Percentiles rank a stretch among this genome's conserved stretches.
phyloP scores from a whole-genome alignment of 2,797 vertebrate species.

The Chaenodraco wilsoni region DNA sequence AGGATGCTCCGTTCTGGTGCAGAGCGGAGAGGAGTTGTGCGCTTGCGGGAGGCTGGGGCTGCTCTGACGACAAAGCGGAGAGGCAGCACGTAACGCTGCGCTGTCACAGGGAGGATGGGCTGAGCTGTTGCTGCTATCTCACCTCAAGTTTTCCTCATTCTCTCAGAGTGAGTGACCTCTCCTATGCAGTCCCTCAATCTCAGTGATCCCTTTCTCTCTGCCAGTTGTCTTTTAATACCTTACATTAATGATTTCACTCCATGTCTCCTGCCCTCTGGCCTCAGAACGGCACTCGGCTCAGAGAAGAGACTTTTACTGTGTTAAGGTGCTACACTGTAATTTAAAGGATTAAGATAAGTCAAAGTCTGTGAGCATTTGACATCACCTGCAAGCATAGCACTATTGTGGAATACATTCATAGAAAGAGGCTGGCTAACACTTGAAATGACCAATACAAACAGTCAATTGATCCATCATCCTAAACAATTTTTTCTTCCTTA shows the following conservation, averaged over 20 bases:
- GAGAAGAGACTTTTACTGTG: background rate
- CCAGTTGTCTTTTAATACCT: constrained; percentile 26
- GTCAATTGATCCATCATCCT: background rate
- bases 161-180: constrained; percentile 51
- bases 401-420: background rate
- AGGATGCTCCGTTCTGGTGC: constrained; percentile 81
- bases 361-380: background rate
- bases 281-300: background rate
- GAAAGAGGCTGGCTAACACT: background rate
- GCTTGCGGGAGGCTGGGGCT: constrained; percentile 67
- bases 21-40: constrained; percentile 75
- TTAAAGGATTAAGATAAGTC: background rate
- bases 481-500: background rate
- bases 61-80: constrained; percentile 75
- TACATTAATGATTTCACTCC: constrained; percentile 20
- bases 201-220: constrained; percentile 22
- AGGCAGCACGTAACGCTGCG: constrained; percentile 71
- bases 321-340: background rate
- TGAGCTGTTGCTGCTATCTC: constrained; percentile 48
- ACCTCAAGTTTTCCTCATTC: constrained; percentile 33
- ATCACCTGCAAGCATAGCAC: background rate
- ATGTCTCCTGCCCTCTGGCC: background rate
- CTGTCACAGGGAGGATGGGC: constrained; percentile 72
- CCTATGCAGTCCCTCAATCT: constrained; percentile 35
- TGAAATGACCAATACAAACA: background rate